Evolutionary conservation across 2,888 invertebrate genomes (phyloP).

Genomic region (Dryobota labecula): DNA sequence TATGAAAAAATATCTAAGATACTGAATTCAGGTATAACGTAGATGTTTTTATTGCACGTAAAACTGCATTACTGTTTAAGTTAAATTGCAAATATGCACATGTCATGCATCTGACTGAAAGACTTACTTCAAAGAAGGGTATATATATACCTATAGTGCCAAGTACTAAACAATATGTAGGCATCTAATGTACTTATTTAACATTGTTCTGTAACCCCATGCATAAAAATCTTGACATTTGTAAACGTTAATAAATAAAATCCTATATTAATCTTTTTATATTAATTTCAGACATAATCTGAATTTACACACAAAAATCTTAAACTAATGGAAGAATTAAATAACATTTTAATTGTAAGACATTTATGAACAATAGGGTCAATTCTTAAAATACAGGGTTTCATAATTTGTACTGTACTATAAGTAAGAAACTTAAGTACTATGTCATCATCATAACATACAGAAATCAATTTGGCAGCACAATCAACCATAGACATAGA

Average conservation of each 20-base stretch:
- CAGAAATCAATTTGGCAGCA: constrained; percentile 45
- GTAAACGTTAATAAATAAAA: constrained; percentile 21
- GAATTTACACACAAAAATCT: constrained; percentile 27
- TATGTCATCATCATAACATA: constrained; percentile 12
- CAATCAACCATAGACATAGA: too few relatives aligned
- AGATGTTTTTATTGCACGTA: constrained; percentile 1
- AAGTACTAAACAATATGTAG: background rate
- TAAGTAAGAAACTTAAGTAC: constrained; percentile 35
- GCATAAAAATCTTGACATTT: constrained; percentile 6
- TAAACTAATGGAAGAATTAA: constrained; percentile 28
- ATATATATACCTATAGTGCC: too few relatives aligned
- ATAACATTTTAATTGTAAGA: constrained; percentile 6
- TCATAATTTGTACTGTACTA: constrained; percentile 43
- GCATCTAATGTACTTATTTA: background rate
- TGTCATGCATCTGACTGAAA: background rate
- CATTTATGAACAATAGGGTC: background rate
- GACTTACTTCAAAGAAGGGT: background rate
- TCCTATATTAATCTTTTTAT: constrained; percentile 5
- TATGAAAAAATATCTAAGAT: background rate
- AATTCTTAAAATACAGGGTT: constrained; percentile 14
- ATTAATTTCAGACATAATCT: constrained; percentile 10
- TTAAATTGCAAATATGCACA: background rate
- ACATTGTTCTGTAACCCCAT: background rate
- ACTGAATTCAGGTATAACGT: constrained; percentile 9
- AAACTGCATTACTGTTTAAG: background rate